phyloP scores from a whole-genome alignment of 2,797 vertebrate species.

The Nannoperca obscura region DNA sequence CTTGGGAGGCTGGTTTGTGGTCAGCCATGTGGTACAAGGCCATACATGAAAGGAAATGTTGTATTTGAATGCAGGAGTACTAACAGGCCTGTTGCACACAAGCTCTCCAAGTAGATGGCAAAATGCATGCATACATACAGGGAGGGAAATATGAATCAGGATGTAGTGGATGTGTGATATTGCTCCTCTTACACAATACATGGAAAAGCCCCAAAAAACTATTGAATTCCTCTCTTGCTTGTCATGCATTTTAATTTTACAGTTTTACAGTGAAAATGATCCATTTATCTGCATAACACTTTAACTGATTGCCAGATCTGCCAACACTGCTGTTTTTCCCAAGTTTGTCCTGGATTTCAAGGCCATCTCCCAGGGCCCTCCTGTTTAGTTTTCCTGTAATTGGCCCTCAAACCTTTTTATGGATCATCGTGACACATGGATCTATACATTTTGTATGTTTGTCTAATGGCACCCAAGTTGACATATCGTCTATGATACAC shows the following conservation, averaged over 20 bases:
- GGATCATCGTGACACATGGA: no score
- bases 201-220: not conserved
- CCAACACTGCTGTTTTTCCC: no score
- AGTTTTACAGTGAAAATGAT: not conserved
- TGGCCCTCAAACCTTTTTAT: no score
- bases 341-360: no score
- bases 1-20: conserved; percentile 80
- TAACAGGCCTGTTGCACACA: conserved; percentile 60
- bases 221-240: not conserved
- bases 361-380: no score
- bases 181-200: conserved; percentile 1
- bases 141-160: conserved; percentile 21
- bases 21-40: conserved; percentile 77
- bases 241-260: not conserved
- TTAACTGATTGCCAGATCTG: not conserved
- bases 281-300: not conserved
- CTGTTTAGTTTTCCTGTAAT: no score
- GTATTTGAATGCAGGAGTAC: conserved; percentile 71
- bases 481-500: no score
- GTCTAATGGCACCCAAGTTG: no score
- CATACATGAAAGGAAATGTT: conserved; percentile 81
- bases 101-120: conserved; percentile 27
- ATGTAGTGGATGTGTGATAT: conserved; percentile 12
- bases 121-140: conserved; percentile 22
- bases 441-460: no score